Evolutionary conservation across 2,797 vertebrate genomes (phyloP).

Genomic region (Melanogrammus aeglefinus): DNA sequence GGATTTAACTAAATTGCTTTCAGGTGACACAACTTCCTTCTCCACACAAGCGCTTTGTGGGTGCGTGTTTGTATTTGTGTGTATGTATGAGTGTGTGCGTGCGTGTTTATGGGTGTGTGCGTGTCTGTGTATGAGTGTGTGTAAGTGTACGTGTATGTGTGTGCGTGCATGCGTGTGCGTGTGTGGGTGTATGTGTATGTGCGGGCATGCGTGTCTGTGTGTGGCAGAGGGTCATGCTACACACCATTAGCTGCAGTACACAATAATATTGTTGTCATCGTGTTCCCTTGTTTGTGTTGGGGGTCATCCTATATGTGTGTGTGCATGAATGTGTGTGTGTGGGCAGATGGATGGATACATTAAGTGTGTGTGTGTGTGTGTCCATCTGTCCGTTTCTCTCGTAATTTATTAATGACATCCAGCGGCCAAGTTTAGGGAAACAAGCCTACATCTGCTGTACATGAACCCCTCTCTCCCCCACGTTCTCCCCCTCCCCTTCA

Average conservation of each 20-base stretch:
- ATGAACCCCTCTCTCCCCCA: not conserved
- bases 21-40: constrained; percentile 19
- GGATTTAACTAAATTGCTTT: constrained; percentile 40
- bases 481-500: not conserved
- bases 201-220: not conserved
- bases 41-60: not conserved
- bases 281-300: not conserved
- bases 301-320: not conserved
- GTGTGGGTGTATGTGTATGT: not conserved
- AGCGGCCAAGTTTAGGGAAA: not conserved
- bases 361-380: constrained; percentile 2
- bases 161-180: constrained; percentile 9
- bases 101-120: not conserved
- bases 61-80: constrained; percentile 4
- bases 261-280: not conserved
- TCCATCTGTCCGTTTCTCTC: constrained; percentile 1
- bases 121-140: constrained; percentile 2
- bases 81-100: not conserved
- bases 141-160: not conserved
- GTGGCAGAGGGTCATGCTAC: not conserved
- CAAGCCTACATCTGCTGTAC: not conserved
- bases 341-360: not conserved
- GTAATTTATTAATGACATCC: constrained; percentile 1
- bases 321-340: not conserved
- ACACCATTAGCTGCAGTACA: not conserved